Evolutionary conservation across 2,888 invertebrate species (phyloP).

Genomic region (Lasioglossum lativentre): DNA sequence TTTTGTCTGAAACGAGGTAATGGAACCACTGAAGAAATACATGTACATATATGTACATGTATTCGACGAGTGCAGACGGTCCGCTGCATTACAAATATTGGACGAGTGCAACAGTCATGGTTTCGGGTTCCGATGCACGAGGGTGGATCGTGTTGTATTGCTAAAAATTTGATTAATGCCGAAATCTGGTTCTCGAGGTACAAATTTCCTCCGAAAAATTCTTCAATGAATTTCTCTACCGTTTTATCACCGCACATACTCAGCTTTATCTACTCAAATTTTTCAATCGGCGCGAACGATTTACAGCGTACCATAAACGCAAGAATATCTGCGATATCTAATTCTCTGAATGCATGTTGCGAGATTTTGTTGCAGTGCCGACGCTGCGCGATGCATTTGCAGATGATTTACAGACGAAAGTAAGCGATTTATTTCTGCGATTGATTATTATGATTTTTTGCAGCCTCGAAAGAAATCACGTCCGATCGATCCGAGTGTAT

Average conservation of each 20-base stretch:
- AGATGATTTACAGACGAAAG: neutral
- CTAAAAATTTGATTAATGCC: neutral
- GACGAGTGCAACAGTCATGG: neutral
- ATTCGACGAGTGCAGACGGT: neutral
- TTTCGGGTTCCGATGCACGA: neutral
- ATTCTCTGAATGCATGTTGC: neutral
- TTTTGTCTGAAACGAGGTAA: slow-evolving; percentile 10
- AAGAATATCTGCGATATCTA: neutral
- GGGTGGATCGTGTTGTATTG: neutral
- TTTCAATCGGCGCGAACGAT: too few relatives aligned
- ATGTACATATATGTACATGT: too few relatives aligned
- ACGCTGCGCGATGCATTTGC: neutral
- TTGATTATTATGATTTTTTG: neutral
- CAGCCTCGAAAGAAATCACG: neutral
- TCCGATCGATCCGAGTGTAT: neutral
- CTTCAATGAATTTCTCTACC: neutral
- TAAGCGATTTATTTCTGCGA: neutral
- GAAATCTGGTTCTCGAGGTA: neutral
- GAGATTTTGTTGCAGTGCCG: neutral
- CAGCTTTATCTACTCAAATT: too few relatives aligned
- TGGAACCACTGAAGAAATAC: slow-evolving; percentile 1
- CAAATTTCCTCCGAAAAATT: neutral
- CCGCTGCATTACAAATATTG: slow-evolving; percentile 6
- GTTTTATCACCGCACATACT: neutral
- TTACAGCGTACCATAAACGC: neutral